Evolutionary conservation across 2,113 vertebrate species (phyloP).

Genomic region (Ageneiosus marmoratus): DNA sequence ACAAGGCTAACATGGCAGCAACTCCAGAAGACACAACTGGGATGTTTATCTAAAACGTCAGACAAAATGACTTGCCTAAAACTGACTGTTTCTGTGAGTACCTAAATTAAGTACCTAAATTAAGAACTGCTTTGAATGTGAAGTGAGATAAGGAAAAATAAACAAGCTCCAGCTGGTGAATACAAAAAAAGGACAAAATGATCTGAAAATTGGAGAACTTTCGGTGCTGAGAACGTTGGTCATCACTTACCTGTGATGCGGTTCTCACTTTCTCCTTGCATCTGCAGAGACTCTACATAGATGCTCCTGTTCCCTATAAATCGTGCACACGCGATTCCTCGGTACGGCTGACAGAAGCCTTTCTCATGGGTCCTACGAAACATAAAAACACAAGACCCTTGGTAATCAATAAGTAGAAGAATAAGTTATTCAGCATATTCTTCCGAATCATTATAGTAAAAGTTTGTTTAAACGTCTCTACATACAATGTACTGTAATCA

Average conservation of each 20-base stretch:
- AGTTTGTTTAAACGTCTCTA: background rate
- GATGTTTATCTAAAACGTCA: conserved; percentile 18
- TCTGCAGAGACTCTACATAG: conserved; percentile 96
- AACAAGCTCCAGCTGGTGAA: background rate
- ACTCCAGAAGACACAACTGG: background rate
- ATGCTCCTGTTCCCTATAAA: conserved; percentile 97
- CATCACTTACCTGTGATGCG: conserved; percentile 86
- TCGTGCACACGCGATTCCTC: conserved; percentile 94
- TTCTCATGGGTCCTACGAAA: conserved; percentile 81
- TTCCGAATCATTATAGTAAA: background rate
- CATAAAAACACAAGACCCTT: background rate
- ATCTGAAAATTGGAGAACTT: background rate
- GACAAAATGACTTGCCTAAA: background rate
- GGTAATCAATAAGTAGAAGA: background rate
- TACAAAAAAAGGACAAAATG: background rate
- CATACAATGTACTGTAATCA: background rate
- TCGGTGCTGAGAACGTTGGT: no score
- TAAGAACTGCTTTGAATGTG: background rate
- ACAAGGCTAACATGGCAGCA: conserved; percentile 3
- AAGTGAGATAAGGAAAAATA: background rate
- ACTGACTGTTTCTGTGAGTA: background rate
- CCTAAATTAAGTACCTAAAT: background rate
- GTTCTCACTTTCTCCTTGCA: conserved; percentile 97
- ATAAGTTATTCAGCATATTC: no score
- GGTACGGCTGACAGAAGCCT: conserved; percentile 95